phyloP scores from a whole-genome alignment of 2,888 invertebrate species.

The Pilophorus perplexus region DNA sequence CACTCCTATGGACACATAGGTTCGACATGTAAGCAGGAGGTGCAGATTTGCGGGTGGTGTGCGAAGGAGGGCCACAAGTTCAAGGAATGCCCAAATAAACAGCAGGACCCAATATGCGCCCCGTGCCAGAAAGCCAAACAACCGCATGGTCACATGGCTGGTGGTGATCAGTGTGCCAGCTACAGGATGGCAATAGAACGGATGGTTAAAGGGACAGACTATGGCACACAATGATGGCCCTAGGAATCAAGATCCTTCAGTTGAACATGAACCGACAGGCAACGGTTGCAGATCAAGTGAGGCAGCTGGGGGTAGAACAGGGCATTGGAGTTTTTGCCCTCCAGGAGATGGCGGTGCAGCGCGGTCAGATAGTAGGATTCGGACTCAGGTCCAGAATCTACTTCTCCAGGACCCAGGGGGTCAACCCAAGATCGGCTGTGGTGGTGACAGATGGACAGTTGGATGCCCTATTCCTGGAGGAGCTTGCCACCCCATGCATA shows the following conservation, averaged over 20 bases:
- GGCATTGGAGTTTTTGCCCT: no score
- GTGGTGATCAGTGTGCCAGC: neutral
- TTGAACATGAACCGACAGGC: neutral
- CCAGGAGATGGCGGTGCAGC: no score
- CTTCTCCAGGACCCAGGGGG: neutral
- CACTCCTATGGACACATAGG: neutral
- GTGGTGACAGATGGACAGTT: neutral
- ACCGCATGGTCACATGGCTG: neutral
- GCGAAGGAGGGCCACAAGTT: neutral
- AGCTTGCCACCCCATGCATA: neutral
- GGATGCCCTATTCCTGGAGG: neutral
- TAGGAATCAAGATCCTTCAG: neutral
- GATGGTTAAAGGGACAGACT: neutral
- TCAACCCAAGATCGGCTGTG: neutral
- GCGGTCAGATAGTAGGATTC: neutral
- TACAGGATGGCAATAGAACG: neutral
- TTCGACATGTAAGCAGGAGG: neutral
- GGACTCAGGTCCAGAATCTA: neutral
- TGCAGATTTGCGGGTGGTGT: conserved; percentile 2
- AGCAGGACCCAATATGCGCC: neutral
- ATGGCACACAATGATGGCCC: neutral
- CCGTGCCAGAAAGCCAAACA: neutral
- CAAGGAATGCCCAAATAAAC: neutral
- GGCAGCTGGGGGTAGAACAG: no score
- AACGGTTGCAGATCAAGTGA: neutral